phyloP scores from a whole-genome alignment of 1,140 invertebrate genomes.

The Adelges cooleyi region DNA sequence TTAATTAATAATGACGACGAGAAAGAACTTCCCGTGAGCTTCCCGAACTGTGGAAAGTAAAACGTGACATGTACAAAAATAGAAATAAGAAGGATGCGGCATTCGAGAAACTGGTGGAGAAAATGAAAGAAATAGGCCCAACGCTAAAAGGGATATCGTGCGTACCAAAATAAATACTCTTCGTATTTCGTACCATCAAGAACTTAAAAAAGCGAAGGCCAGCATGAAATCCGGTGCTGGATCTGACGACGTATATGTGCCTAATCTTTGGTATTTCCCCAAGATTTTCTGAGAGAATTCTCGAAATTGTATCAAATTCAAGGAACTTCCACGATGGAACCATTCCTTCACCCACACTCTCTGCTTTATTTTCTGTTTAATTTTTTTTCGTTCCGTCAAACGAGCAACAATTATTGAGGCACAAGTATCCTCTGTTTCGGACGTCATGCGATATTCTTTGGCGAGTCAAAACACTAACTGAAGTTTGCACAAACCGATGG shows the following conservation, averaged over 20 bases:
- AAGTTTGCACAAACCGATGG: neutral
- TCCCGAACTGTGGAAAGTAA: conserved; percentile 31
- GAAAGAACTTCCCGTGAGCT: conserved; percentile 24
- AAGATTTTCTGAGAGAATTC: neutral
- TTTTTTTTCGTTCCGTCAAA: conserved; percentile 4
- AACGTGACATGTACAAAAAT: conserved; percentile 30
- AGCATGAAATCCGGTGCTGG: conserved; percentile 31
- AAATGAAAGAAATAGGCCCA: conserved; percentile 32
- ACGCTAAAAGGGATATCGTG: conserved; percentile 32
- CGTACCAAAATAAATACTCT: conserved; percentile 36
- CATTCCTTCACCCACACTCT: conserved; percentile 1
- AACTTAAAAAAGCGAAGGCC: conserved; percentile 34
- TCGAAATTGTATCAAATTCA: conserved; percentile 21
- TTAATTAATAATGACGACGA: neutral
- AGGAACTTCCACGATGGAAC: neutral
- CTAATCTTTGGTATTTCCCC: neutral
- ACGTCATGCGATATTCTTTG: neutral
- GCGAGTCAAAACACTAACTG: neutral
- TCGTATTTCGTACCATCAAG: conserved; percentile 34
- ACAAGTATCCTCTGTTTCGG: neutral
- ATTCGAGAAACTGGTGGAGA: conserved; percentile 23
- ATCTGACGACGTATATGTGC: neutral
- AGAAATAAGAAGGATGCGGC: conserved; percentile 27
- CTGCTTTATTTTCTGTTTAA: neutral
- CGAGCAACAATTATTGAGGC: no score